Evolutionary conservation across 2,888 invertebrate species (phyloP).

Genomic region (Boloria euphrosyne): DNA sequence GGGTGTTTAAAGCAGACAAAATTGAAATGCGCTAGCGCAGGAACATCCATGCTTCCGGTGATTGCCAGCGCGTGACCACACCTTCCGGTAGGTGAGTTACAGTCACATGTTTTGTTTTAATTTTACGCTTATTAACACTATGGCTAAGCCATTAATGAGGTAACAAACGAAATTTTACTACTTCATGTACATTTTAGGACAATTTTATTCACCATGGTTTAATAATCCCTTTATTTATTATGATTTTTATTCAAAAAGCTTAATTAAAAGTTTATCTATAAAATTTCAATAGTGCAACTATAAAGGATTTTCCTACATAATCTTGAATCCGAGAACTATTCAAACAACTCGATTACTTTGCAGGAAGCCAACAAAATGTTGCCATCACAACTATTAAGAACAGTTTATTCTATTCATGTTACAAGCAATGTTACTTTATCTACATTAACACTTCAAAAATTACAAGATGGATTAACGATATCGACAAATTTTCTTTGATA

Average conservation of each 20-base stretch:
- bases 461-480: slow-evolving; percentile 31
- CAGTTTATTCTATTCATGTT: neutral
- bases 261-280: neutral
- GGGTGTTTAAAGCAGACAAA: slow-evolving; percentile 33
- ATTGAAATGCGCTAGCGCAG: slow-evolving; percentile 52
- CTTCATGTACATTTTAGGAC: neutral
- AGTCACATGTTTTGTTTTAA: slow-evolving; percentile 34
- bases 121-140: slow-evolving; percentile 20
- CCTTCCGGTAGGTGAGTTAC: slow-evolving; percentile 61
- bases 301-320: neutral
- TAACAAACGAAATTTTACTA: neutral
- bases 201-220: too few relatives aligned
- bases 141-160: neutral
- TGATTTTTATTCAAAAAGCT: too few relatives aligned
- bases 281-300: neutral
- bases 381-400: slow-evolving; percentile 6
- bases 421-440: slow-evolving; percentile 19
- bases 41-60: slow-evolving; percentile 74
- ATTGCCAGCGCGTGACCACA: slow-evolving; percentile 67
- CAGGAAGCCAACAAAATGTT: slow-evolving; percentile 12
- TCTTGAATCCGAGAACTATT: slow-evolving; percentile 3
- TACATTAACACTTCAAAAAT: slow-evolving; percentile 29
- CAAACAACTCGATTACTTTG: slow-evolving; percentile 1
- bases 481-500: neutral
- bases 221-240: too few relatives aligned